Evolutionary conservation across 2,113 vertebrate genomes (phyloP), one percentile per base, ranked within the genome.

Genomic region (Azemiops feae): DNA sequence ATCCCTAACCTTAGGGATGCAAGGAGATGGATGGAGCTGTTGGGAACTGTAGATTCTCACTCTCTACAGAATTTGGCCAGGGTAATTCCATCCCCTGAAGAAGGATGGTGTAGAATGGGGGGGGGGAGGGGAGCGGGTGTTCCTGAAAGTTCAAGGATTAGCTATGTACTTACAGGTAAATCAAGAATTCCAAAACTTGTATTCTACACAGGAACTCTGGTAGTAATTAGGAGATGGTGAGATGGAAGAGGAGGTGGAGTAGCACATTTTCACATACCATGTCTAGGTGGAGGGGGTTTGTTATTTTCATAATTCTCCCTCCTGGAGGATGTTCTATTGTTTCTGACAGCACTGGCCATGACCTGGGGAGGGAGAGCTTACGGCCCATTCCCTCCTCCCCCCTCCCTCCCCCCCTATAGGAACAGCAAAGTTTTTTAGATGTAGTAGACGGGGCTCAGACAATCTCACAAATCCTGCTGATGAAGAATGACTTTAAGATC

Each of bases 401-500:
- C 93, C 91, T 95, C 95, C 96, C 91, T 50, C 81, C 93, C 91
- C 94, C 95, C 96, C 93, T 92, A 91, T 90, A 91, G 94, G 10
- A 34, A 20, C 85, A 89, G 64, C 91, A 96, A 96, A 97, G 95
- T 96, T 96, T 94, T 96, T 97, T 96, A 97, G 97, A 97, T 97
- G 92, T 96, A 97, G 92, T 96, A 95, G 96, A 96, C 0, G 43
- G 92, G 94, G 94, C 96, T 97, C 95, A 39, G 91, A 47, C n/a
- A 96, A 96, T 94, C 95, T 95, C 95, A 94, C 90, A 96, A 93
- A 94, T 93, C 94, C 95, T 47, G 94, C 97, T 97, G 97, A 98
- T 97, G 97, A 94, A 96, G 96, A 97, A 96, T 97, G 97, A 97
- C 97, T 98, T 98, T 98, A 98, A 98, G 98, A 98, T 98, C 97